Percentiles rank a stretch among this genome's conserved stretches.
These are phyloP conservation scores for Meandrusa payeni DNA, from an alignment of 2,888 invertebrate genomes.

Conservation along the genomic window DNA sequence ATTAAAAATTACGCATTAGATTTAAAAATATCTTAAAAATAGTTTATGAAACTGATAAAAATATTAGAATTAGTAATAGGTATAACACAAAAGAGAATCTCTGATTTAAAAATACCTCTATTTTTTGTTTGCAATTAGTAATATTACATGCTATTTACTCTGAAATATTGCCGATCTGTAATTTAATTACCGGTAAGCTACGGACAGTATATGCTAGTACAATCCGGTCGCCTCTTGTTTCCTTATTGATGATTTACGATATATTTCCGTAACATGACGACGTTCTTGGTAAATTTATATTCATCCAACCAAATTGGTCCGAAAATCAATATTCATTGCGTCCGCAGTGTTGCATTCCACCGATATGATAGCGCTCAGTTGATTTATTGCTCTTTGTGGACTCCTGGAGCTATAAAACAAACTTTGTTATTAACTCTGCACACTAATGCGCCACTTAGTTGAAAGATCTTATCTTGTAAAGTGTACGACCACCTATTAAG, in stretches of 20 bases:
- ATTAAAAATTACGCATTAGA: no score
- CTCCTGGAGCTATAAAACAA: constrained; percentile 28
- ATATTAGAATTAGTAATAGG: no score
- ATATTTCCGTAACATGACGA: constrained; percentile 6
- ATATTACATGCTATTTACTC: no score
- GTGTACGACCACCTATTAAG: constrained; percentile 13
- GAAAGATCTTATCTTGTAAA: constrained; percentile 19
- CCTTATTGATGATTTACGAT: constrained; percentile 13
- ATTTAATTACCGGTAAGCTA: no score
- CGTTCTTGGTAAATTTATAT: constrained; percentile 40
- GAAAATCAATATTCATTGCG: constrained; percentile 67
- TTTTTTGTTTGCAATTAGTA: no score
- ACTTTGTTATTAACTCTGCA: constrained; percentile 31
- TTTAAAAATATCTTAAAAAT: no score
- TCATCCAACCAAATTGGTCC: constrained; percentile 49
- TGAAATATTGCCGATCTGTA: no score
- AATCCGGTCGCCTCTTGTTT: not conserved
- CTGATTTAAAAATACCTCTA: no score
- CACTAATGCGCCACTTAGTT: constrained; percentile 32
- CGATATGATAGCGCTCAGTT: constrained; percentile 53
- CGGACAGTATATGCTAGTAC: not conserved
- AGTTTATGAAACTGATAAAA: no score
- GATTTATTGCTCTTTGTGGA: constrained; percentile 56
- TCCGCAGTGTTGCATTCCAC: constrained; percentile 35
- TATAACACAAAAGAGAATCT: no score